These are phyloP conservation scores for Leptosomus discolor DNA, from an alignment of 2,113 vertebrate genomes.

Conservation along the genomic window DNA sequence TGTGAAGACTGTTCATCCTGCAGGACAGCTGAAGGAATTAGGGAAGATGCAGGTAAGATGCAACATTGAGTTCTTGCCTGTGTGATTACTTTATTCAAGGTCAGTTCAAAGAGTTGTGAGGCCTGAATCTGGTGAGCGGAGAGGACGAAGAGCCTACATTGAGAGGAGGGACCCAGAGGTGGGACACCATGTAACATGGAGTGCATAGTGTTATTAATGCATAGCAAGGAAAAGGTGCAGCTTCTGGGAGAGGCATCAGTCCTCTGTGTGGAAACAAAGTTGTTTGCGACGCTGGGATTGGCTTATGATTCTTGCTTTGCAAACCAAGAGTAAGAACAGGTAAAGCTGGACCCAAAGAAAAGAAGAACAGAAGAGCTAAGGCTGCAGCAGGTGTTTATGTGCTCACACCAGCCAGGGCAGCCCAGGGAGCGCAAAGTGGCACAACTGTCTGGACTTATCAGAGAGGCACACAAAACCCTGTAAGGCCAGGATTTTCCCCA, in stretches of 20 bases:
- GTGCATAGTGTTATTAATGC: neutral
- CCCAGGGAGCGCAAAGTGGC: neutral
- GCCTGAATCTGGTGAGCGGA: neutral
- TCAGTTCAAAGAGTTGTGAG: neutral
- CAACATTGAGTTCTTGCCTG: neutral
- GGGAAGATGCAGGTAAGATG: neutral
- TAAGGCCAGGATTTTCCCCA: neutral
- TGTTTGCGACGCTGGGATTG: neutral
- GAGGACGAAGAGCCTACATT: neutral
- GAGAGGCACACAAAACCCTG: neutral
- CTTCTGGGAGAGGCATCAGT: neutral
- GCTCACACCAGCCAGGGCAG: neutral
- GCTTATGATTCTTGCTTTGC: neutral
- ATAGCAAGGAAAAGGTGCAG: neutral
- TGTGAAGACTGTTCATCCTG: neutral
- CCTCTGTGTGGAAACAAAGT: fast-evolving
- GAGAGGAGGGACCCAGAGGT: neutral
- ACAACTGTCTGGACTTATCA: neutral
- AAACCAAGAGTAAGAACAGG: neutral
- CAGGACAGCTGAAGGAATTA: too few relatives aligned
- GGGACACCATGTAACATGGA: fast-evolving
- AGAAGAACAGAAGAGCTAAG: neutral
- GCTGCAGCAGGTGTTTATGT: neutral
- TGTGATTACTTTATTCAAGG: neutral
- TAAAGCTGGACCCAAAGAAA: neutral